Percentiles rank a stretch among this genome's conserved stretches.
Conservation (phyloP, 1,140 invertebrate genomes). For the Leptopilina clavipes region DNA sequence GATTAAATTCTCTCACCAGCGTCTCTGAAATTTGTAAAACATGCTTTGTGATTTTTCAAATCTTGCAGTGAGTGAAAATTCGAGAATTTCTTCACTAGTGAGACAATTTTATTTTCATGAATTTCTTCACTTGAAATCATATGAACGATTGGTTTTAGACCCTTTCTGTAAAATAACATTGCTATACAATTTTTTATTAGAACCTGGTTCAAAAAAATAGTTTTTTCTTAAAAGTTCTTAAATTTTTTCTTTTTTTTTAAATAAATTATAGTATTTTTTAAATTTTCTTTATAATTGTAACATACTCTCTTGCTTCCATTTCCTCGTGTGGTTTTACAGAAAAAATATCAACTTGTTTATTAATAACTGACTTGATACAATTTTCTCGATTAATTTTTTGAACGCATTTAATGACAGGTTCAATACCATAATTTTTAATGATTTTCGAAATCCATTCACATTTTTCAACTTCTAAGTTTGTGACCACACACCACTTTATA, state of each 20-base stretch:
- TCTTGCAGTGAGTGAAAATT: slow-evolving; percentile 77
- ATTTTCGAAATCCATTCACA: slow-evolving; percentile 84
- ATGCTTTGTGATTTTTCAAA: slow-evolving; percentile 81
- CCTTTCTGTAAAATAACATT: slow-evolving; percentile 41
- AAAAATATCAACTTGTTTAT: slow-evolving; percentile 80
- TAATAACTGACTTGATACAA: slow-evolving; percentile 81
- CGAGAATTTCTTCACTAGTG: slow-evolving; percentile 80
- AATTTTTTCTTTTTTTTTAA: slow-evolving; percentile 25
- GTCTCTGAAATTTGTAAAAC: slow-evolving; percentile 81
- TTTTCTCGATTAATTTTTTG: slow-evolving; percentile 72
- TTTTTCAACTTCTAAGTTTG: slow-evolving; percentile 81
- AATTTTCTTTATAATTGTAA: slow-evolving; percentile 6
- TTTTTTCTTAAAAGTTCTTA: neutral
- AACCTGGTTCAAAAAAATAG: too few relatives aligned
- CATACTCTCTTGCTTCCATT: slow-evolving; percentile 74
- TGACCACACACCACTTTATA: slow-evolving; percentile 71
- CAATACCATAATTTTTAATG: slow-evolving; percentile 81
- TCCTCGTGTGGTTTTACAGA: slow-evolving; percentile 78
- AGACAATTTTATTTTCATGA: slow-evolving; percentile 80
- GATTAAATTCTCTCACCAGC: slow-evolving; percentile 67
- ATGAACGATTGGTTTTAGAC: slow-evolving; percentile 81
- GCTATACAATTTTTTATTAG: neutral
- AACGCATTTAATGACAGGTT: slow-evolving; percentile 83
- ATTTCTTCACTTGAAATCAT: slow-evolving; percentile 78
- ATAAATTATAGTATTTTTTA: slow-evolving; percentile 15